Evolutionary conservation across 2,888 invertebrate species (phyloP), one percentile per base, ranked within the genome.

Genomic region (Colletes collaris): DNA sequence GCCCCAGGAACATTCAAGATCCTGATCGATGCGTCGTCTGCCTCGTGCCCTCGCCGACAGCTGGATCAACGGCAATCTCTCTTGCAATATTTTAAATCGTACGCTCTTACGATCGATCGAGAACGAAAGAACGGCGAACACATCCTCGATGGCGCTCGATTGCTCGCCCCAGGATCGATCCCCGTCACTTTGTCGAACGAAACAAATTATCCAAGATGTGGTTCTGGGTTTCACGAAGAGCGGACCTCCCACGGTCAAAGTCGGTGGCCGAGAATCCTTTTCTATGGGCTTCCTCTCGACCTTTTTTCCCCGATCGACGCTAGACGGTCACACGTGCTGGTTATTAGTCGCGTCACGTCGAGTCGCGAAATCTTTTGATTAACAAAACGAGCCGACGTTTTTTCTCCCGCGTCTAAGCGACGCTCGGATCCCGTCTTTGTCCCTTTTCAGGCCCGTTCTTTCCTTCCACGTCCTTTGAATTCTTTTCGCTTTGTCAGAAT

Each of bases 381-480:
- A 82, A 86, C 82, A 79, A 84, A 84, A 85, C 84, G 83, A 82
- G 81, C 80, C 85, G 76, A 65, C 80, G 64, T 37, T 76, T 82
- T 77, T 81, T 65, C n/a, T 0, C 40, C 10, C 72, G 27, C 65
- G 52, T 53, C 75, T 16, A 40, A 37, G 52, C 69, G 77, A 68
- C 66, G 27, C 68, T 35, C 55, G 66, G 44, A 49, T 52, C 53
- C 27, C 2, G 49, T 58, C 76, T 81, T 80, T 84, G 69, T 63
- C 85, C 85, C 87, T 87, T 86, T 85, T 78, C 86, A 86, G 85
- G 79, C 62, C 74, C 83, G 84, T 76, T 72, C 52, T 75, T 75
- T 75, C 74, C 52, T 35, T 50, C 63, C 64, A 50, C 68, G 35
- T 78, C 70, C 82, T 81, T 83, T 80, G 71, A 80, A 79, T 75